phyloP scores from a whole-genome alignment of 2,888 invertebrate genomes.

The Trichacis sp. region DNA sequence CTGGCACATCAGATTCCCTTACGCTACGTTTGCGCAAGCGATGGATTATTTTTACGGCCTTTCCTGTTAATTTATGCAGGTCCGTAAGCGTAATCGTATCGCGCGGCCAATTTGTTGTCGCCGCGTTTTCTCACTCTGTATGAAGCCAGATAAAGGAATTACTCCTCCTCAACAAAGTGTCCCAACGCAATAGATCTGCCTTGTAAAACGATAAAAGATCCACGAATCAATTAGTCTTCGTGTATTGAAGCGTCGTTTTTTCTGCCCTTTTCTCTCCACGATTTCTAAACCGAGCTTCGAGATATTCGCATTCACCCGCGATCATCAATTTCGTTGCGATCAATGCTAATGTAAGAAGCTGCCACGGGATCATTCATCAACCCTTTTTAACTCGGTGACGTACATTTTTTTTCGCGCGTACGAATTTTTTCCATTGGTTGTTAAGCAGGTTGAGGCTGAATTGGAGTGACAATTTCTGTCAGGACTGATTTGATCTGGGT shows the following conservation, averaged over 20 bases:
- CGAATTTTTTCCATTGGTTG: too few species aligned
- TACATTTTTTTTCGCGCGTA: too few species aligned
- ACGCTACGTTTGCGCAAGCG: conserved; percentile 25
- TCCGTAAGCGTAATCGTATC: conserved; percentile 33
- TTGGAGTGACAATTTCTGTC: too few species aligned
- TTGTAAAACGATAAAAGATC: conserved; percentile 39
- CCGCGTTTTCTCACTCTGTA: conserved; percentile 19
- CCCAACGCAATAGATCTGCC: conserved; percentile 34
- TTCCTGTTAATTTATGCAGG: conserved; percentile 36
- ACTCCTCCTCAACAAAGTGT: conserved; percentile 21
- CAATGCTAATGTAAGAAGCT: background rate
- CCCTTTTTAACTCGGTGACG: background rate
- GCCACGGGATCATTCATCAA: background rate
- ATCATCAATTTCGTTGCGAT: conserved; percentile 4
- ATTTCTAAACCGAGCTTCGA: background rate
- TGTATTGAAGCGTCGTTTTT: conserved; percentile 2
- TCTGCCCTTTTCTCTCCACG: background rate
- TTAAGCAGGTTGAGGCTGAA: too few species aligned
- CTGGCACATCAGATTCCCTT: conserved; percentile 6
- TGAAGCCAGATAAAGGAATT: conserved; percentile 33
- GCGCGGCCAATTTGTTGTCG: conserved; percentile 41
- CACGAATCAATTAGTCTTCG: conserved; percentile 38
- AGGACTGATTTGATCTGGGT: too few species aligned
- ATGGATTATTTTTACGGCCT: conserved; percentile 32
- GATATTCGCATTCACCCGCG: background rate